Percentiles rank a stretch among this genome's conserved stretches.
These are phyloP conservation scores for Brachionus calyciflorus DNA, from an alignment of 1,140 invertebrate species.

Conservation along the genomic window DNA sequence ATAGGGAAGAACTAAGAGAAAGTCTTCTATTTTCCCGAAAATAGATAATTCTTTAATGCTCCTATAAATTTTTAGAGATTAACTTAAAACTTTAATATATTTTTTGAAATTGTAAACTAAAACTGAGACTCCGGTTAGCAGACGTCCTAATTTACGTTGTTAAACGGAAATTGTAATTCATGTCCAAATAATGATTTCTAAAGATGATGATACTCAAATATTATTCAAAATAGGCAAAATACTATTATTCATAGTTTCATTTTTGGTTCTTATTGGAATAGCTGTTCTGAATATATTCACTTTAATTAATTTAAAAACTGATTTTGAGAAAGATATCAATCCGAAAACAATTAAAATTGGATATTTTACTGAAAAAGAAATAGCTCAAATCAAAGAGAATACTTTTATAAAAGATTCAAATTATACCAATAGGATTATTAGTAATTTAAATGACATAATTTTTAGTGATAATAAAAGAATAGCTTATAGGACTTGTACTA, in stretches of 20 bases:
- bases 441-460: neutral
- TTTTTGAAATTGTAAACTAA: too few species aligned
- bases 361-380: constrained; percentile 4
- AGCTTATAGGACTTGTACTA: neutral
- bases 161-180: too few species aligned
- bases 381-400: neutral
- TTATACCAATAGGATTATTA: neutral
- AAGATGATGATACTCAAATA: neutral
- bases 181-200: neutral
- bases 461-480: neutral
- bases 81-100: too few species aligned
- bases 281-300: neutral
- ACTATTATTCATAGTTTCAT: neutral
- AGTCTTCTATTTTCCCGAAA: too few species aligned
- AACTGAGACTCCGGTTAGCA: too few species aligned
- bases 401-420: neutral
- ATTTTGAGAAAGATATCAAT: neutral
- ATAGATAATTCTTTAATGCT: too few species aligned
- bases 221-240: neutral
- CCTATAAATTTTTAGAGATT: too few species aligned
- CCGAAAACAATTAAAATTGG: neutral
- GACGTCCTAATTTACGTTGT: too few species aligned
- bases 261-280: neutral
- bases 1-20: too few species aligned
- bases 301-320: neutral